Evolutionary conservation across 1,140 invertebrate species (phyloP).

Genomic region (Episyrphus balteatus): DNA sequence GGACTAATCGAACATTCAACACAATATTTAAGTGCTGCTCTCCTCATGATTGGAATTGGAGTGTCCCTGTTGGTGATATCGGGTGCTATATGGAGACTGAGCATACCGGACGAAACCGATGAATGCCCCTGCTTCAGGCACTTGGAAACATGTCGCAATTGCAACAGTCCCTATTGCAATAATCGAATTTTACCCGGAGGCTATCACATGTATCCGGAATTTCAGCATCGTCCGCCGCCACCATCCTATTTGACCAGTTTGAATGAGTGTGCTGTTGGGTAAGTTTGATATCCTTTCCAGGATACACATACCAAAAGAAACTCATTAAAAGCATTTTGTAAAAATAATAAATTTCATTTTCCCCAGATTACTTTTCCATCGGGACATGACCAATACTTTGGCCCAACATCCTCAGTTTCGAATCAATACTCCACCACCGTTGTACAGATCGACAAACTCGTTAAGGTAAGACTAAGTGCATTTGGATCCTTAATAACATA

Average conservation of each 20-base stretch:
- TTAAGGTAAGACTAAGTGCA: slow-evolving; percentile 16
- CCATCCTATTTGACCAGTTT: slow-evolving; percentile 30
- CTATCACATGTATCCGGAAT: slow-evolving; percentile 24
- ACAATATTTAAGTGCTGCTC: slow-evolving; percentile 30
- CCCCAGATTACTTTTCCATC: slow-evolving; percentile 17
- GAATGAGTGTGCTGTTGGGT: slow-evolving; percentile 23
- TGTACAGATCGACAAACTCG: slow-evolving; percentile 30
- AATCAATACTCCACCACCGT: slow-evolving; percentile 27
- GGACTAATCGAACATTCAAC: slow-evolving; percentile 32
- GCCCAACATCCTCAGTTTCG: slow-evolving; percentile 12
- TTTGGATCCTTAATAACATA: too few relatives aligned
- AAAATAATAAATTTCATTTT: slow-evolving; percentile 3
- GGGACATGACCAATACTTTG: slow-evolving; percentile 10
- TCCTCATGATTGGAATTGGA: slow-evolving; percentile 33
- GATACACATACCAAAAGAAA: neutral
- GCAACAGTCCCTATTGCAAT: slow-evolving; percentile 27
- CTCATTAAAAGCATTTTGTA: neutral
- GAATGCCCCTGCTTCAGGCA: slow-evolving; percentile 26
- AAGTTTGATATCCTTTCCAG: neutral
- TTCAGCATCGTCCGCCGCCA: slow-evolving; percentile 31
- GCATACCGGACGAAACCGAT: slow-evolving; percentile 25
- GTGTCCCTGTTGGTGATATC: slow-evolving; percentile 30
- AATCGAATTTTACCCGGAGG: slow-evolving; percentile 22
- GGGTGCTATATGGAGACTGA: slow-evolving; percentile 29
- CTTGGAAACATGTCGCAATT: slow-evolving; percentile 28